A percentile compares a stretch with the other conserved stretches of the same genome.
Evolutionary conservation across 2,113 vertebrate genomes (phyloP).

Genomic region (Eurystomus gularis): DNA sequence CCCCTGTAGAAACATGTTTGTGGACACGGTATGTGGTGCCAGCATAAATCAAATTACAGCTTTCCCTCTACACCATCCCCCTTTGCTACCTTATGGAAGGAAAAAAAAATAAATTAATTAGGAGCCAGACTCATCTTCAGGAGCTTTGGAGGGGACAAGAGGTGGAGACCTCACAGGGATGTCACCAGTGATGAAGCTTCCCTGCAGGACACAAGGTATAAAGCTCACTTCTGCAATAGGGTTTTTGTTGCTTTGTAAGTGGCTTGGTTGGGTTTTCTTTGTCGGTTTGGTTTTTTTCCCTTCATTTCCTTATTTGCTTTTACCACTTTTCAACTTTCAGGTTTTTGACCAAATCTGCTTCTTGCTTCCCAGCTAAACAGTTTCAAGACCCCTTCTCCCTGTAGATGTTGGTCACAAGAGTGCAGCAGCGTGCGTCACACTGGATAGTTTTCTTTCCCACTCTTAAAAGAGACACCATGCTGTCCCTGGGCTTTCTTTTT

Average conservation of each 20-base stretch:
- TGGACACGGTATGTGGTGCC: rapidly evolving
- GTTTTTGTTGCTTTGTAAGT: background rate
- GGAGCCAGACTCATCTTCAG: background rate
- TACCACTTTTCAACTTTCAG: background rate
- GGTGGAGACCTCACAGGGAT: rapidly evolving
- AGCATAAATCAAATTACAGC: rapidly evolving
- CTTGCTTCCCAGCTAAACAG: background rate
- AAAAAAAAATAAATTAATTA: background rate
- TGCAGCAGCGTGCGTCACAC: background rate
- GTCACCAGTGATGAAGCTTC: background rate
- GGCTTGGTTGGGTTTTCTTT: background rate
- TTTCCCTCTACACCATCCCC: background rate
- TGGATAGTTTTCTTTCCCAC: background rate
- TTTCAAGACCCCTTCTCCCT: background rate
- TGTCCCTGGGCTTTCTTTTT: background rate
- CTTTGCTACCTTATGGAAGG: rapidly evolving
- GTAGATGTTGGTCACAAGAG: background rate
- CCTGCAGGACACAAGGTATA: background rate
- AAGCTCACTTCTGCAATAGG: background rate
- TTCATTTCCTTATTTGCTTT: background rate
- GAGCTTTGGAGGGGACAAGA: background rate
- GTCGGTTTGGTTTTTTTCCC: background rate
- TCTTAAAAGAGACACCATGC: rapidly evolving
- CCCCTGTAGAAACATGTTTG: background rate
- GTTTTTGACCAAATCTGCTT: background rate